These are phyloP conservation scores for Sebastes cheni DNA, from an alignment of 2,797 vertebrate species.

Conservation along the genomic window DNA sequence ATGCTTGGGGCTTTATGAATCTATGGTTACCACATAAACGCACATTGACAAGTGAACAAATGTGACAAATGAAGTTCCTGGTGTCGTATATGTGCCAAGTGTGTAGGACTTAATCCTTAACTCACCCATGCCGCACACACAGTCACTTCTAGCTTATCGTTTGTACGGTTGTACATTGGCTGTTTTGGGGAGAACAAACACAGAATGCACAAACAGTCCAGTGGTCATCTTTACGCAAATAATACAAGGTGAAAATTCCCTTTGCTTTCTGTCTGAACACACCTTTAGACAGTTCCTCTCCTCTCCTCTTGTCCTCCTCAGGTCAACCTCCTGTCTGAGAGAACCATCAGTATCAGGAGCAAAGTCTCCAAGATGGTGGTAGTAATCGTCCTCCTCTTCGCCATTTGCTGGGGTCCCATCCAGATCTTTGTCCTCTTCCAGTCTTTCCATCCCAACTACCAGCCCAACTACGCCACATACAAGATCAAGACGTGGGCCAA, in stretches of 20 bases:
- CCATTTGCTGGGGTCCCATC: slow-evolving; percentile 88
- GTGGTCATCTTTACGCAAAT: background rate
- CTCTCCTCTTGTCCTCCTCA: slow-evolving; percentile 41
- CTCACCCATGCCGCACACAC: background rate
- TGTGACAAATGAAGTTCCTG: background rate
- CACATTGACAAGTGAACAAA: background rate
- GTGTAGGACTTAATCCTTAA: background rate
- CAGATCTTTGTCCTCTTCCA: slow-evolving; percentile 86
- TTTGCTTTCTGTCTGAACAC: background rate
- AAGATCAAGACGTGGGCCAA: slow-evolving; percentile 92
- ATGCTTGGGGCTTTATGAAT: background rate
- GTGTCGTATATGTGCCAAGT: background rate
- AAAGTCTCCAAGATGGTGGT: slow-evolving; percentile 92
- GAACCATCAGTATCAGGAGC: slow-evolving; percentile 86
- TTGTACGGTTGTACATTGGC: background rate
- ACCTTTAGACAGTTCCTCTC: background rate
- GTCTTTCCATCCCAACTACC: slow-evolving; percentile 85
- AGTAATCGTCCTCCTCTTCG: slow-evolving; percentile 86
- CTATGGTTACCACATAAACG: background rate
- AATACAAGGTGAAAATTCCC: background rate
- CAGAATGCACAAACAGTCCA: background rate
- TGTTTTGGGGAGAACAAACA: background rate
- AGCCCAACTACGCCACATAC: slow-evolving; percentile 84
- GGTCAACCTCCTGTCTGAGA: slow-evolving; percentile 87
- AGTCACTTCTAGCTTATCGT: background rate